Percentiles rank a stretch among this genome's conserved stretches.
These are phyloP conservation scores for Tachycineta bicolor DNA, from an alignment of 2,113 vertebrate genomes.

Conservation along the genomic window DNA sequence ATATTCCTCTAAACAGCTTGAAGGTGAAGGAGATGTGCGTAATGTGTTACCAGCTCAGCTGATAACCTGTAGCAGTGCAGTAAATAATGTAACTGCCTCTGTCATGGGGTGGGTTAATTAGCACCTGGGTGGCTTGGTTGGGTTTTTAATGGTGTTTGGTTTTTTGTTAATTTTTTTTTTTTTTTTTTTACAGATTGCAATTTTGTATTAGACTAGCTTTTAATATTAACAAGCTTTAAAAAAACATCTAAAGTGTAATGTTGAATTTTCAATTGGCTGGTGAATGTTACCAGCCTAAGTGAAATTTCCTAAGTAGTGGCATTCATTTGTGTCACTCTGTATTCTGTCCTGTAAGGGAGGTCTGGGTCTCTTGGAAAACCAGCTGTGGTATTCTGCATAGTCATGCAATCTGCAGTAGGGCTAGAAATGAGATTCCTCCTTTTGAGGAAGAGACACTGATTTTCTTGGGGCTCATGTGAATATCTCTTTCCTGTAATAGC, in stretches of 20 bases:
- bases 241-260: accelerated
- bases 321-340: accelerated
- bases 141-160: not conserved
- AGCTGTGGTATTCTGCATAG: not conserved
- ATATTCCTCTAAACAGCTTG: accelerated
- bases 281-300: not conserved
- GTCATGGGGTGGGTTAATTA: not conserved
- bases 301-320: accelerated
- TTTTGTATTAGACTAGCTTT: accelerated
- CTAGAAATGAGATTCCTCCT: not conserved
- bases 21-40: not conserved
- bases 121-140: accelerated
- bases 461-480: not conserved
- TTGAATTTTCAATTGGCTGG: not conserved
- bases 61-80: not conserved
- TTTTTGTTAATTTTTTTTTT: too few species aligned
- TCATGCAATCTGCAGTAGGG: not conserved
- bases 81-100: accelerated
- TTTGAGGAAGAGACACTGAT: not conserved
- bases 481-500: accelerated
- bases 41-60: not conserved
- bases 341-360: not conserved
- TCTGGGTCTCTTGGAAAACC: not conserved
- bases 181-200: accelerated
- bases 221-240: not conserved